phyloP scores from a whole-genome alignment of 64 coral and sea anemone species.

The Stichodactyla helianthus region DNA sequence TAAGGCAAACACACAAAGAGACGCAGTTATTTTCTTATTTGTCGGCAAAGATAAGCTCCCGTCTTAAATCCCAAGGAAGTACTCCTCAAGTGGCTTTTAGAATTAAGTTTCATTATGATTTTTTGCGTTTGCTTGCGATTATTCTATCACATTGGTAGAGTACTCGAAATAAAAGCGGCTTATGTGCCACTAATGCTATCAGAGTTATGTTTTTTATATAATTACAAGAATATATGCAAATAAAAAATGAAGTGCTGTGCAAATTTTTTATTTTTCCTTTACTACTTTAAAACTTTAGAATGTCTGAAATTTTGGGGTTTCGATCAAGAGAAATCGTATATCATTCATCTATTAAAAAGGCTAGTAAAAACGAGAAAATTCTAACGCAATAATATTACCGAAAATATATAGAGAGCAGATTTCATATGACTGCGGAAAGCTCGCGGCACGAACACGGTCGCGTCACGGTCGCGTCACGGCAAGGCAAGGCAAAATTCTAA shows the following conservation, averaged over 20 bases:
- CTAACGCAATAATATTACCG: too few species aligned
- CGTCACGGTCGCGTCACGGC: too few species aligned
- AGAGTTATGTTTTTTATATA: neutral
- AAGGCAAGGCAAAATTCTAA: too few species aligned
- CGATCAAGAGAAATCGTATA: too few species aligned
- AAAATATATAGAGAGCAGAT: neutral
- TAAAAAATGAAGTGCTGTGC: neutral
- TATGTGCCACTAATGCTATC: neutral
- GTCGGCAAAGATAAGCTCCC: neutral
- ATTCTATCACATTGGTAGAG: neutral
- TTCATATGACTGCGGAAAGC: too few species aligned
- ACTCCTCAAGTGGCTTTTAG: neutral
- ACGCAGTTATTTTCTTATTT: neutral
- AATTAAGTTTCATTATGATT: conserved; percentile 6
- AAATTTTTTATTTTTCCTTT: too few species aligned
- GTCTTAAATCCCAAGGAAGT: neutral
- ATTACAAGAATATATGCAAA: neutral
- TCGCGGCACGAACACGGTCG: too few species aligned
- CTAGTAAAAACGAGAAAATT: too few species aligned
- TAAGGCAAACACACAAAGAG: neutral
- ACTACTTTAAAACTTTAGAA: too few species aligned
- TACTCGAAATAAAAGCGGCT: neutral
- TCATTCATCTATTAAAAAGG: too few species aligned
- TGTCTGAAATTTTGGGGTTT: too few species aligned
- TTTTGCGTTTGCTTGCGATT: neutral